Percentiles rank a stretch among this genome's conserved stretches.
These are phyloP conservation scores for Nycticebus coucang DNA, from an alignment of 2,113 vertebrate genomes.

Conservation along the genomic window DNA sequence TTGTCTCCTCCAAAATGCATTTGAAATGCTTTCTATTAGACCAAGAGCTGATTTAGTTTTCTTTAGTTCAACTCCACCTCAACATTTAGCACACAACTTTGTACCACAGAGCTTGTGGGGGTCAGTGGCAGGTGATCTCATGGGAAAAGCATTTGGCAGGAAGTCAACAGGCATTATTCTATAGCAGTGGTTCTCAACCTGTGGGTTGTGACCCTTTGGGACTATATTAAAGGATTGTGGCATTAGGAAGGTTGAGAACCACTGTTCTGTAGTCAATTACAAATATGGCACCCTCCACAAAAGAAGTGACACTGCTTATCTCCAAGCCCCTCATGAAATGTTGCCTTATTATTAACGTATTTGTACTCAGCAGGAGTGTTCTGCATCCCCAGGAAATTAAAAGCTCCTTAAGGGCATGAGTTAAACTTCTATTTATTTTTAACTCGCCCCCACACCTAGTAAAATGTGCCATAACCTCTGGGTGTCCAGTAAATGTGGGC, in stretches of 20 bases:
- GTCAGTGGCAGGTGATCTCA: not conserved
- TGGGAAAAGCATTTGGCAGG: not conserved
- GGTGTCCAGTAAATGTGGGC: not conserved
- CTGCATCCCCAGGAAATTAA: not conserved
- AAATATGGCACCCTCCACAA: not conserved
- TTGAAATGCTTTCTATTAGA: not conserved
- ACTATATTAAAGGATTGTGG: too few relatives aligned
- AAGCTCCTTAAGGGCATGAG: not conserved
- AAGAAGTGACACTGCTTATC: not conserved
- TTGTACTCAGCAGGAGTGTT: not conserved
- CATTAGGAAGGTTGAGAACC: too few relatives aligned
- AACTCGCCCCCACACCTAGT: not conserved
- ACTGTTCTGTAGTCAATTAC: not conserved
- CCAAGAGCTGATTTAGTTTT: not conserved
- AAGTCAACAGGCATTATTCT: not conserved
- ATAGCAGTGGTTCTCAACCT: too few relatives aligned
- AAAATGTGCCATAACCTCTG: not conserved
- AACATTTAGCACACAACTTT: not conserved
- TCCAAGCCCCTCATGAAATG: not conserved
- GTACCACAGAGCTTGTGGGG: accelerated
- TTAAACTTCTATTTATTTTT: not conserved
- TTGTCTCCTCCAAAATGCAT: not conserved
- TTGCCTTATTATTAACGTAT: not conserved
- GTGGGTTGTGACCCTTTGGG: too few relatives aligned
- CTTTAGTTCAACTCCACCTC: not conserved